Evolutionary conservation across 2,888 invertebrate genomes (phyloP).

Genomic region (Dolomedes plantarius): DNA sequence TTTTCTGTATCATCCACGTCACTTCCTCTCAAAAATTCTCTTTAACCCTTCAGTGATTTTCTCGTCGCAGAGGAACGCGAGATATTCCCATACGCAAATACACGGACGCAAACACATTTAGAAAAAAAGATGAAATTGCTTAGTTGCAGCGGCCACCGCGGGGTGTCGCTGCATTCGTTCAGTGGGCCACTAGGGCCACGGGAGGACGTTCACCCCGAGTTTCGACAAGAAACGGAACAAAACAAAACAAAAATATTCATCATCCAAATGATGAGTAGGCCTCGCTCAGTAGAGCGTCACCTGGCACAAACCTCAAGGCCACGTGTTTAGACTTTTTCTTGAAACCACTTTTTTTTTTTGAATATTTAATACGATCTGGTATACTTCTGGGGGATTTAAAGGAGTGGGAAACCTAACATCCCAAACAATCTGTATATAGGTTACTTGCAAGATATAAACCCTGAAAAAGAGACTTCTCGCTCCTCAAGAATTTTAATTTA

Average conservation of each 20-base stretch:
- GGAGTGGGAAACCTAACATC: neutral
- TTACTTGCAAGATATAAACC: too few species aligned
- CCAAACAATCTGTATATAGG: too few species aligned
- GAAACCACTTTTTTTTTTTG: neutral
- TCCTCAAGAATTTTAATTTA: too few species aligned
- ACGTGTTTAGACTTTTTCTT: constrained; percentile 11
- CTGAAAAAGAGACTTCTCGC: too few species aligned
- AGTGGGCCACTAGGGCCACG: constrained; percentile 68
- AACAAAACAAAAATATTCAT: constrained; percentile 50
- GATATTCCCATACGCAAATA: neutral
- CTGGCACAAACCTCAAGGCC: constrained; percentile 65
- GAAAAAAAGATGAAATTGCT: neutral
- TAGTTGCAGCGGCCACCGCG: constrained; percentile 60
- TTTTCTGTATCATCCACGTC: too few species aligned
- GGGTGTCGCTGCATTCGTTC: constrained; percentile 64
- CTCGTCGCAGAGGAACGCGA: neutral
- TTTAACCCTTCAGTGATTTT: neutral
- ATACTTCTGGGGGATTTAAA: neutral
- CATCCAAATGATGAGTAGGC: constrained; percentile 60
- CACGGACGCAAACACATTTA: neutral
- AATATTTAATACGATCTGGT: neutral
- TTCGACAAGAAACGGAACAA: constrained; percentile 16
- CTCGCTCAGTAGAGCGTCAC: constrained; percentile 63
- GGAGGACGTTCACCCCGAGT: constrained; percentile 55
- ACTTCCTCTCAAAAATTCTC: neutral